A percentile compares a stretch with the other conserved stretches of the same genome.
Conservation (phyloP, 2,888 invertebrate species). For the Pachydiplax longipennis region DNA sequence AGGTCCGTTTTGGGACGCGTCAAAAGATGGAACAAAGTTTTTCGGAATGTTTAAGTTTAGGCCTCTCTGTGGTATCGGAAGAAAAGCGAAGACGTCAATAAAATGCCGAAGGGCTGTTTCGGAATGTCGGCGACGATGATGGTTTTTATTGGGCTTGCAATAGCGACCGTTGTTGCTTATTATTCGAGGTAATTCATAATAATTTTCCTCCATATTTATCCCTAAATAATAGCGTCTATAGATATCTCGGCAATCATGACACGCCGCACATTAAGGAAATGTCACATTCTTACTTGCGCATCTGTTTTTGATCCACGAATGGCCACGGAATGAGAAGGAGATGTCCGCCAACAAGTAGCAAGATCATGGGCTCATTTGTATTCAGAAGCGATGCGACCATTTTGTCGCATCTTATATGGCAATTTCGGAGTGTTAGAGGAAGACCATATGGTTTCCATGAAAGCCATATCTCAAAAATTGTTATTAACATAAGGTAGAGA, state of each 20-base stretch:
- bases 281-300: neutral
- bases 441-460: neutral
- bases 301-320: neutral
- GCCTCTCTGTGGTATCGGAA: neutral
- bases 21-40: constrained; percentile 26
- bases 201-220: constrained; percentile 18
- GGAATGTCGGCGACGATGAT: constrained; percentile 26
- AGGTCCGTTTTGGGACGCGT: constrained; percentile 39
- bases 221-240: neutral
- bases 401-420: neutral
- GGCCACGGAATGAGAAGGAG: neutral
- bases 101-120: constrained; percentile 26
- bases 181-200: constrained; percentile 34
- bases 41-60: constrained; percentile 34
- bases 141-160: constrained; percentile 11
- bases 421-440: neutral
- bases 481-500: no score
- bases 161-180: constrained; percentile 5
- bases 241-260: neutral
- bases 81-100: constrained; percentile 14
- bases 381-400: neutral
- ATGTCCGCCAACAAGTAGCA: neutral
- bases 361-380: neutral
- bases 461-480: neutral
- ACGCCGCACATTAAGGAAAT: neutral